Conservation (phyloP, 2,888 invertebrate species). For the Chirona hameri region DNA sequence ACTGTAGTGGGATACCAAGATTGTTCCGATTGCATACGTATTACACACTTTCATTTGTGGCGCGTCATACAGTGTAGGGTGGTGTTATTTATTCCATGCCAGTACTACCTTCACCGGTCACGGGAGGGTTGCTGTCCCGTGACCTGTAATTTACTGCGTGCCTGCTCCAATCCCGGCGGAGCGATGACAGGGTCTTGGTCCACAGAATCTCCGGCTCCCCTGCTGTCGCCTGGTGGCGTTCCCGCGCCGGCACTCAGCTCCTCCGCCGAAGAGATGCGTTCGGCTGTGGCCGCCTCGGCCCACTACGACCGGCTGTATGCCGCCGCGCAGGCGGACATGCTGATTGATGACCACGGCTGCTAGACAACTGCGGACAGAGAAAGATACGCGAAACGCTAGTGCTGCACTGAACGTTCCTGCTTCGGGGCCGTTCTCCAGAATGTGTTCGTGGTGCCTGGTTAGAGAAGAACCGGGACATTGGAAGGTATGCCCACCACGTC, state of each 20-base stretch:
- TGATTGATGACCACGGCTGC: neutral
- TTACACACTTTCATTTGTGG: neutral
- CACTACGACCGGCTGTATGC: neutral
- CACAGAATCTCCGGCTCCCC: neutral
- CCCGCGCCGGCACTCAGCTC: neutral
- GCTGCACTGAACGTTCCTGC: too few relatives aligned
- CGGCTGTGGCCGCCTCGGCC: neutral
- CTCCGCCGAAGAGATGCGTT: constrained; percentile 1
- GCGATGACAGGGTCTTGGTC: neutral
- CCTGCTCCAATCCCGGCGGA: neutral
- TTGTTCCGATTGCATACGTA: too few relatives aligned
- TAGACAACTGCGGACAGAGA: too few relatives aligned
- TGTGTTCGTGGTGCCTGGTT: neutral
- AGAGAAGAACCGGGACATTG: neutral
- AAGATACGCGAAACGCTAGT: too few relatives aligned
- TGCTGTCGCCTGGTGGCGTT: neutral
- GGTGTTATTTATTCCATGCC: neutral
- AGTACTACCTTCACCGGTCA: neutral
- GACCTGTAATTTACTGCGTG: neutral
- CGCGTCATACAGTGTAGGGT: neutral
- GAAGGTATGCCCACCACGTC: neutral
- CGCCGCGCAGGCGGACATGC: neutral
- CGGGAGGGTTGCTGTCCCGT: neutral
- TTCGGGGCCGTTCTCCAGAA: neutral
- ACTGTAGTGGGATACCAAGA: too few relatives aligned